A percentile compares a stretch with the other conserved stretches of the same genome.
Evolutionary conservation across 2,113 vertebrate species (phyloP).

Genomic region (Platichthys flesus): DNA sequence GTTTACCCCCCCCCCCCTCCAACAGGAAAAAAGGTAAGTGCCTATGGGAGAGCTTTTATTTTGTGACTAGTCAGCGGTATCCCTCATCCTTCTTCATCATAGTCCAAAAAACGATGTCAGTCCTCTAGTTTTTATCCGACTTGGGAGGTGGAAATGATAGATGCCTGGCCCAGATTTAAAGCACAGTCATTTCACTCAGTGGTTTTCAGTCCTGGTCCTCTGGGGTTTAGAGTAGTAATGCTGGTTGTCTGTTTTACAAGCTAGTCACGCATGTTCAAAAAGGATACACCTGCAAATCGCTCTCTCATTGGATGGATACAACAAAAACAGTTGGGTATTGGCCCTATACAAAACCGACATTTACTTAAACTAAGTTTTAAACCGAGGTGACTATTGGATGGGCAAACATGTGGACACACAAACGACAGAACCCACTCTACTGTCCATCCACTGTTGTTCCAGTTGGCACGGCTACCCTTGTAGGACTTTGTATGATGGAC

Average conservation of each 20-base stretch:
- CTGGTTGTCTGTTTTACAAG: slow-evolving; percentile 1
- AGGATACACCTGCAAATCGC: background rate
- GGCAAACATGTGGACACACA: slow-evolving; percentile 13
- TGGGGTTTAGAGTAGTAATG: background rate
- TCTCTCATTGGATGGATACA: background rate
- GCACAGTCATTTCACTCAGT: slow-evolving; percentile 2
- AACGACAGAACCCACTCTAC: background rate
- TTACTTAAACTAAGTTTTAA: background rate
- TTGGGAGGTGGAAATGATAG: slow-evolving; percentile 6
- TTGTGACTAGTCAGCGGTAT: slow-evolving; percentile 19
- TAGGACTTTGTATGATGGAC: no score
- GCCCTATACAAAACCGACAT: background rate
- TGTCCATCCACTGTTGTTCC: background rate
- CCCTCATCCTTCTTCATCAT: slow-evolving; percentile 18
- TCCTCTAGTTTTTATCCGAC: slow-evolving; percentile 22
- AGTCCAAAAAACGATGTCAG: slow-evolving; percentile 10
- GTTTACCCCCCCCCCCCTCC: background rate
- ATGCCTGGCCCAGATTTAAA: slow-evolving; percentile 41
- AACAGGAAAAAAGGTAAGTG: slow-evolving; percentile 7
- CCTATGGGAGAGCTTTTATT: slow-evolving; percentile 17
- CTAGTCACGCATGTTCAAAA: background rate
- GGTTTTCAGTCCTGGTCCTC: background rate
- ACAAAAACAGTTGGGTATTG: background rate
- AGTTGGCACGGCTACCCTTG: no score
- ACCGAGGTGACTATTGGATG: background rate